Percentiles rank a stretch among this genome's conserved stretches.
Evolutionary conservation across 2,888 invertebrate species (phyloP).

Genomic region (Sialis fuliginosa): DNA sequence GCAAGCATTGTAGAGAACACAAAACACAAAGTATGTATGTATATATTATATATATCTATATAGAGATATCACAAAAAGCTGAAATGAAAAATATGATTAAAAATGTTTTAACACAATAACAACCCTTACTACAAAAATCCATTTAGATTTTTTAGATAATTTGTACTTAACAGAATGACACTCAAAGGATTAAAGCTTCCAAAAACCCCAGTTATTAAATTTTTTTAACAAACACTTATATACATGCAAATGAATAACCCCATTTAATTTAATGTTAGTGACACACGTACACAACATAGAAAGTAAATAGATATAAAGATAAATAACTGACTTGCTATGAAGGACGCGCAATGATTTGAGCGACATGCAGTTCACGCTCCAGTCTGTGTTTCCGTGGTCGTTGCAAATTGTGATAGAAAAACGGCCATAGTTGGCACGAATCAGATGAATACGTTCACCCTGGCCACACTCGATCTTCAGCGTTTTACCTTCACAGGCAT

Average conservation of each 20-base stretch:
- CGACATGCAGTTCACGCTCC: conserved; percentile 93
- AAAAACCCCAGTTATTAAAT: too few species aligned
- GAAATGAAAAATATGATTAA: too few species aligned
- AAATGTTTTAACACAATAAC: too few species aligned
- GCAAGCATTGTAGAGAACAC: too few species aligned
- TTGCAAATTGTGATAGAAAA: conserved; percentile 93
- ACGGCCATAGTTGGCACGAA: conserved; percentile 86
- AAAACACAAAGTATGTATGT: too few species aligned
- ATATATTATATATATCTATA: too few species aligned
- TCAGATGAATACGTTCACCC: conserved; percentile 78
- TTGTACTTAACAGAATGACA: too few species aligned
- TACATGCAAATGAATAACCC: neutral
- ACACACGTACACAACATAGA: neutral
- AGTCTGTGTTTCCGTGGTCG: conserved; percentile 88
- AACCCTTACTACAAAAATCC: too few species aligned
- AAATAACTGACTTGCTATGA: conserved; percentile 57
- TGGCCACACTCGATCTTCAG: conserved; percentile 75
- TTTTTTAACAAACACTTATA: neutral
- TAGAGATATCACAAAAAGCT: too few species aligned
- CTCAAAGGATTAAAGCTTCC: too few species aligned
- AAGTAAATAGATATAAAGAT: neutral
- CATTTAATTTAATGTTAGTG: neutral
- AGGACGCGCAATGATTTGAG: conserved; percentile 73
- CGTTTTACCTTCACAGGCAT: conserved; percentile 86
- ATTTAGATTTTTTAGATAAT: too few species aligned